phyloP scores from a whole-genome alignment of 2,797 vertebrate species.

The Hemitrygon akajei region DNA sequence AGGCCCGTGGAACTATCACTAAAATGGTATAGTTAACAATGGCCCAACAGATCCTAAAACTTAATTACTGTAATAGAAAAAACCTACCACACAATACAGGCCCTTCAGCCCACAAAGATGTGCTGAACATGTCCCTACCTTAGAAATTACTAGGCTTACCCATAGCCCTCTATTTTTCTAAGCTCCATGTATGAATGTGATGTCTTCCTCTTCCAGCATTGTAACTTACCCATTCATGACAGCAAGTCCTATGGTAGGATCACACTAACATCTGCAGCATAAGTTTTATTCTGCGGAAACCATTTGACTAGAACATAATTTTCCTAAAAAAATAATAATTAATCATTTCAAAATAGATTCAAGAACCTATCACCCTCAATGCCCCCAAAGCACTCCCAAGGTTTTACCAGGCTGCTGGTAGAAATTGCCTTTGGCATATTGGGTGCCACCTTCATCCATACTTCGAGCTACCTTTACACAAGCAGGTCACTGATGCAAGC shows the following conservation, averaged over 20 bases:
- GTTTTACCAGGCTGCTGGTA: not conserved
- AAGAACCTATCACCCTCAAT: not conserved
- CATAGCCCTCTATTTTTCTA: too few species aligned
- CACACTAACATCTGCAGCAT: not conserved
- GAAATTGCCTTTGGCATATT: not conserved
- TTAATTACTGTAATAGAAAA: too few species aligned
- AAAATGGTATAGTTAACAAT: not conserved
- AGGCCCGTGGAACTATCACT: not conserved
- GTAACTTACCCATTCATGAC: too few species aligned
- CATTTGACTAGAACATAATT: not conserved
- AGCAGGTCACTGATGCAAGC: not conserved
- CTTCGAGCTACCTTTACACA: not conserved
- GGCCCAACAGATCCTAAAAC: not conserved
- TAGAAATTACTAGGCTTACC: too few species aligned
- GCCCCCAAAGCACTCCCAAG: not conserved
- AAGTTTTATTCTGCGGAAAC: not conserved
- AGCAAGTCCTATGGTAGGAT: too few species aligned
- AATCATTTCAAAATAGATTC: too few species aligned
- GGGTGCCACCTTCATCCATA: not conserved
- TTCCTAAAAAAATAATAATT: too few species aligned
- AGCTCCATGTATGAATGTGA: too few species aligned
- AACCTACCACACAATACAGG: too few species aligned
- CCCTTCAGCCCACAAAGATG: too few species aligned
- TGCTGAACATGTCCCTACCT: too few species aligned
- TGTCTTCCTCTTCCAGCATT: not conserved